A percentile compares a stretch with the other conserved stretches of the same genome.
Evolutionary conservation across 2,797 vertebrate genomes (phyloP).

Genomic region (Argya squamiceps): DNA sequence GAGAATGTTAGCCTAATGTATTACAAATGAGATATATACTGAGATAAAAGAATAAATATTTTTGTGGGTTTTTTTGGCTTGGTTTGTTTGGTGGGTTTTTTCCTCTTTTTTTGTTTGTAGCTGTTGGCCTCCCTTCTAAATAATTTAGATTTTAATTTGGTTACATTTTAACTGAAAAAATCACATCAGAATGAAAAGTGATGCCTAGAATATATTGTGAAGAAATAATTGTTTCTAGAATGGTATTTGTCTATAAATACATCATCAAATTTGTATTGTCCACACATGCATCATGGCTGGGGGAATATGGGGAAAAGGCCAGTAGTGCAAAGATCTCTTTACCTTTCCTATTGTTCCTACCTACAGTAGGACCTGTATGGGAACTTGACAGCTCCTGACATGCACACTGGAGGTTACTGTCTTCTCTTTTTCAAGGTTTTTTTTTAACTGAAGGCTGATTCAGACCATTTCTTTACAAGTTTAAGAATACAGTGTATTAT

Average conservation of each 20-base stretch:
- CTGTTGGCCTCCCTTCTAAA: background rate
- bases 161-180: background rate
- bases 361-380: background rate
- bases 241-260: background rate
- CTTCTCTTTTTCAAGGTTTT: background rate
- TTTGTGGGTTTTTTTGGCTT: rapidly evolving
- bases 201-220: background rate
- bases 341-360: background rate
- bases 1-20: background rate
- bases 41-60: background rate
- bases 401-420: background rate
- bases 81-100: background rate
- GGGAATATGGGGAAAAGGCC: background rate
- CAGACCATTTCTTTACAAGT: background rate
- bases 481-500: background rate
- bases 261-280: background rate
- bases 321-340: background rate
- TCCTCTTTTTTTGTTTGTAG: background rate
- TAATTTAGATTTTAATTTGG: background rate
- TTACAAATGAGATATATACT: background rate
- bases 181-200: background rate
- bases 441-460: background rate
- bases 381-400: background rate
- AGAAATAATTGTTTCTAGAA: background rate
- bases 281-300: background rate